A percentile compares a stretch with the other conserved stretches of the same genome.
These are phyloP conservation scores for Drosophila diplacantha DNA, from an alignment of 2,888 invertebrate genomes.

Conservation along the genomic window DNA sequence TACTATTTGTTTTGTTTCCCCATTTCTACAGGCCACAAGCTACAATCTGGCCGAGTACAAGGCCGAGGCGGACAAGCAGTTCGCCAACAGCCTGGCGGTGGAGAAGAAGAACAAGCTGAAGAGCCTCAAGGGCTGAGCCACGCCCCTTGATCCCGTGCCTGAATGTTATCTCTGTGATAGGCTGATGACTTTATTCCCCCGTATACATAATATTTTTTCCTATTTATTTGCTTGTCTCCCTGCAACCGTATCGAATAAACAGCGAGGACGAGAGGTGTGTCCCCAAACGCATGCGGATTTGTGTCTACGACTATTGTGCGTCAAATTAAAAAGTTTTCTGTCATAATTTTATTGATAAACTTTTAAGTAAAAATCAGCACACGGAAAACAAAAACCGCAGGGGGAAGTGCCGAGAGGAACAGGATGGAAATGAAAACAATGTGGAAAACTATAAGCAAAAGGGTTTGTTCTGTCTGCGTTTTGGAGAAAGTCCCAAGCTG, in stretches of 20 bases:
- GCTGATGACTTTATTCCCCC: slow-evolving; percentile 27
- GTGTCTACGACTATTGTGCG: slow-evolving; percentile 55
- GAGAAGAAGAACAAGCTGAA: slow-evolving; percentile 71
- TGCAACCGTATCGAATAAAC: slow-evolving; percentile 26
- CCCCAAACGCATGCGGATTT: slow-evolving; percentile 42
- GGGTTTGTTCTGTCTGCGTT: not conserved
- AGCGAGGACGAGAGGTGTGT: slow-evolving; percentile 19
- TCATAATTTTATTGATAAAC: slow-evolving; percentile 74
- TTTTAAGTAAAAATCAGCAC: slow-evolving; percentile 49
- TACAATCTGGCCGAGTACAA: slow-evolving; percentile 75
- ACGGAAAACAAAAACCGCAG: slow-evolving; percentile 34
- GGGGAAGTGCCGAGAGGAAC: slow-evolving; percentile 29
- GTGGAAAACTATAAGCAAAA: not conserved
- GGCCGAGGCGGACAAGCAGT: slow-evolving; percentile 73
- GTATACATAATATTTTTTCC: not conserved
- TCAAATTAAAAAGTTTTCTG: slow-evolving; percentile 72
- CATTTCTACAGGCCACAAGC: slow-evolving; percentile 68
- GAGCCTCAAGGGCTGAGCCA: slow-evolving; percentile 57
- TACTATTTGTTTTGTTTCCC: not conserved
- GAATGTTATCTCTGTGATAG: slow-evolving; percentile 54
- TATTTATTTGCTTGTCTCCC: slow-evolving; percentile 22
- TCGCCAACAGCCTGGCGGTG: slow-evolving; percentile 72
- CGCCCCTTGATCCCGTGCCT: slow-evolving; percentile 20
- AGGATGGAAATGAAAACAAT: slow-evolving; percentile 27
- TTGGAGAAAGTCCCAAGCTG: not conserved